These are phyloP conservation scores for Cyprinodon diabolis DNA, from an alignment of 2,797 vertebrate genomes.

Conservation along the genomic window DNA sequence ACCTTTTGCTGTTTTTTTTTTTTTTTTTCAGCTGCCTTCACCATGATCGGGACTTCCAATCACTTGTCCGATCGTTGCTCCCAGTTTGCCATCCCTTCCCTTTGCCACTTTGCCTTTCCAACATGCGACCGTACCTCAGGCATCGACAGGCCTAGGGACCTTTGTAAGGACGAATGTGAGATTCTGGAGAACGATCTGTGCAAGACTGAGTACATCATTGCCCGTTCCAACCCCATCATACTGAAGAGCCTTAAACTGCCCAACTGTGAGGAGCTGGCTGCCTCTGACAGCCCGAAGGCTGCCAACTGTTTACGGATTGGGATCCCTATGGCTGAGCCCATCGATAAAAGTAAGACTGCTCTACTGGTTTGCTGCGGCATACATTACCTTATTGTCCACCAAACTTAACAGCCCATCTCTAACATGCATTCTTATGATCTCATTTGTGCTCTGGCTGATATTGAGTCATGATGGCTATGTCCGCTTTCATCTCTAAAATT, in stretches of 20 bases:
- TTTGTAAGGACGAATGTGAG: slow-evolving; percentile 97
- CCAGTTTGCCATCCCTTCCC: slow-evolving; percentile 95
- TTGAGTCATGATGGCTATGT: no score
- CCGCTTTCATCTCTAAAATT: not conserved
- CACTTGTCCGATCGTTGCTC: slow-evolving; percentile 97
- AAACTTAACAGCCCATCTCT: not conserved
- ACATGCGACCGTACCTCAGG: slow-evolving; percentile 91
- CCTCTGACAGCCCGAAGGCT: slow-evolving; percentile 89
- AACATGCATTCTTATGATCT: not conserved
- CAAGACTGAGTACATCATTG: slow-evolving; percentile 97
- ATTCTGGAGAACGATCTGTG: slow-evolving; percentile 97
- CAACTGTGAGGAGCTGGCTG: slow-evolving; percentile 95
- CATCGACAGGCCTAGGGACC: slow-evolving; percentile 88
- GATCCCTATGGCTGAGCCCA: slow-evolving; percentile 95
- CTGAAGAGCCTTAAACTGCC: slow-evolving; percentile 95
- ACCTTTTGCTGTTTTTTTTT: not conserved
- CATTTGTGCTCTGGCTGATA: not conserved
- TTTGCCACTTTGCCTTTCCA: slow-evolving; percentile 98
- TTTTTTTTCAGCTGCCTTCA: slow-evolving; percentile 90
- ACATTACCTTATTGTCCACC: not conserved
- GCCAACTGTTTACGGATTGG: slow-evolving; percentile 94
- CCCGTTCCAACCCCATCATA: slow-evolving; percentile 95
- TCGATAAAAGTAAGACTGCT: slow-evolving; percentile 91
- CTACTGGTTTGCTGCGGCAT: not conserved
- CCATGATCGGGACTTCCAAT: slow-evolving; percentile 98